Evolutionary conservation across 30 jellyfish, hydroid and myxozoan genomes (phyloP).

Genomic region (Turritopsis rubra): DNA sequence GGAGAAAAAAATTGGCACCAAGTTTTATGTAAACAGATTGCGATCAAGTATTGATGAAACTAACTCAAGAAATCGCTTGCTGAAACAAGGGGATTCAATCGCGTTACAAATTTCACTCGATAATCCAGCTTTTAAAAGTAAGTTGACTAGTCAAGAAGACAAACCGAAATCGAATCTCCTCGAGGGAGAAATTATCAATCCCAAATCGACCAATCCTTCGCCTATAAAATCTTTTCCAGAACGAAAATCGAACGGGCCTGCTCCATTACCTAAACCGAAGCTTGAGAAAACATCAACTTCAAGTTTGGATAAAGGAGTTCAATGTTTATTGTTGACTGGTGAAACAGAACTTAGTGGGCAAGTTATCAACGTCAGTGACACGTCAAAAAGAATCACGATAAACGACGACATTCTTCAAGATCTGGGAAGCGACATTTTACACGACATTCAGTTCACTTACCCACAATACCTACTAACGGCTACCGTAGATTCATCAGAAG

Average conservation of each 20-base stretch:
- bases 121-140: not conserved
- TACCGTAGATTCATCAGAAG: not conserved
- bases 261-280: not conserved
- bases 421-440: constrained; percentile 9
- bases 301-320: constrained; percentile 16
- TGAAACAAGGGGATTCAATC: constrained; percentile 9
- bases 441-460: constrained; percentile 16
- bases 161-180: not conserved
- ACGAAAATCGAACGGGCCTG: not conserved
- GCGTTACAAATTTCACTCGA: constrained; percentile 11
- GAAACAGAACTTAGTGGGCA: constrained; percentile 42
- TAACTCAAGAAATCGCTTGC: not conserved
- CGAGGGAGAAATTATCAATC: not conserved
- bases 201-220: not conserved
- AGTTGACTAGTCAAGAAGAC: not conserved
- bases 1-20: not conserved
- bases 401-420: constrained; percentile 6
- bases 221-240: not conserved
- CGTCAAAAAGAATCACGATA: not conserved
- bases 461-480: not conserved
- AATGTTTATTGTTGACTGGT: constrained; percentile 20
- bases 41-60: constrained; percentile 11
- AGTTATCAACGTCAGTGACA: constrained; percentile 13
- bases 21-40: not conserved
- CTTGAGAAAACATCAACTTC: not conserved